phyloP scores from a whole-genome alignment of 2,888 invertebrate species.

The Aporophyla nigra region DNA sequence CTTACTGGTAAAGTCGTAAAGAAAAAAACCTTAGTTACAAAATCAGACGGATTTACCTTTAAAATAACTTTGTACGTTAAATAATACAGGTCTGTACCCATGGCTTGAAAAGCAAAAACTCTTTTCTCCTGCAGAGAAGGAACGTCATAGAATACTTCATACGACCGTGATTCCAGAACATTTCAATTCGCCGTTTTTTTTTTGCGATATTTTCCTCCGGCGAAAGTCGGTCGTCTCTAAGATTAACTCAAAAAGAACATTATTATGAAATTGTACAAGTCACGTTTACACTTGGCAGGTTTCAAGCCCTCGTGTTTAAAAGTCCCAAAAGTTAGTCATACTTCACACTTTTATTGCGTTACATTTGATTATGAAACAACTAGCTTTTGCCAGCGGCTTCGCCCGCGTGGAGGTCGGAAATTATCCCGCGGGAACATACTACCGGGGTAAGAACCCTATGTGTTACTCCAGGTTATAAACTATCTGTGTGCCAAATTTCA shows the following conservation, averaged over 20 bases:
- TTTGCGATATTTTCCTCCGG: background rate
- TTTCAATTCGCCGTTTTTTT: background rate
- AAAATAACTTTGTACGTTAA: background rate
- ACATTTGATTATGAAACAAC: background rate
- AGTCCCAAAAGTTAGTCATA: slow-evolving; percentile 26
- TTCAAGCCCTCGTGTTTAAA: slow-evolving; percentile 41
- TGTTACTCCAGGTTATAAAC: too few species aligned
- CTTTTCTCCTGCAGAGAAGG: background rate
- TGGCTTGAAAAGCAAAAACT: background rate
- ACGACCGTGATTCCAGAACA: background rate
- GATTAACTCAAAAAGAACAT: slow-evolving; percentile 29
- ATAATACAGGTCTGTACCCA: background rate
- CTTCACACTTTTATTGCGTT: slow-evolving; percentile 2
- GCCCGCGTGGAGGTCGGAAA: too few species aligned
- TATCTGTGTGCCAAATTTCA: too few species aligned
- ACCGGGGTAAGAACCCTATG: too few species aligned
- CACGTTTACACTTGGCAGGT: slow-evolving; percentile 39
- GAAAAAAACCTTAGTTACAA: background rate
- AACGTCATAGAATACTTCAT: background rate
- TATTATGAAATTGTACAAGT: slow-evolving; percentile 23
- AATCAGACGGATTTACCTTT: too few species aligned
- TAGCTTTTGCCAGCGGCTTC: too few species aligned
- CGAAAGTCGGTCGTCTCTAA: background rate
- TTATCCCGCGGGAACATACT: too few species aligned
- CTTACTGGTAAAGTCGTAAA: background rate